Evolutionary conservation across 2,113 vertebrate genomes (phyloP), one percentile per base, ranked within the genome.

Genomic region (Sus scrofa): DNA sequence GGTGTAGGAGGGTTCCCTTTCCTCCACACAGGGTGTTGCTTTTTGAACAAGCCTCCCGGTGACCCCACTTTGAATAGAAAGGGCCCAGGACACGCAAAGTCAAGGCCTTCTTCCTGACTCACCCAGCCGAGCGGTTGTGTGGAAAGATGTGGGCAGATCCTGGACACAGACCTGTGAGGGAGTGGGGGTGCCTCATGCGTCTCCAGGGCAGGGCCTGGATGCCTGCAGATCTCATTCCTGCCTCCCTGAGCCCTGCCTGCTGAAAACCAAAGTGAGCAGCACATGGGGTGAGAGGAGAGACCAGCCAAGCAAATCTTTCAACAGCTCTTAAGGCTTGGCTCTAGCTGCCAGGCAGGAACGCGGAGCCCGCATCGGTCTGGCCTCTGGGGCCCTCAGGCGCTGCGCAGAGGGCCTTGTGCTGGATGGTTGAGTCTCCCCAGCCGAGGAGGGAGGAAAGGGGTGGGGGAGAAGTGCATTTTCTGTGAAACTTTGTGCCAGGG

Each of bases 271-370:
- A 86, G 78, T 58, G 65, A 89, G 32, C 67, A 58, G 39, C 7
- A 0, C 37, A 65, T 65, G 1, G 27, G 32, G 27, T 62, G 34
- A 70, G 89, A 58, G 83, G 56, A 34, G 77, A 83, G 37, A 67
- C 22, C 79, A 71, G 92, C 94, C 87, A 81, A 73, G 50, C 83
- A 32, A 7, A 37, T 90, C 79, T 95, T 96, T 86, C 92, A 88
- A 15, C 92, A 84, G 12, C 83, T 83, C 32, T 68, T 67, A 88
- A 84, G 16, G 32, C 54, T 75, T 39, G 78, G 68, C 92, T 84
- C 16, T 56, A 54, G 67, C 58, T 15, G 6, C 12, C 44, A 58
- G 44, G 22, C 22, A 32, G 56, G 34, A 93, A 60, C 18, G 39
- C 30, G 0, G 22, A 30, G 18, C 81, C 34, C 37, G 20, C 13